Evolutionary conservation across 2,888 invertebrate species (phyloP), one percentile per base, ranked within the genome.

Genomic region (Hecatera dysodea): DNA sequence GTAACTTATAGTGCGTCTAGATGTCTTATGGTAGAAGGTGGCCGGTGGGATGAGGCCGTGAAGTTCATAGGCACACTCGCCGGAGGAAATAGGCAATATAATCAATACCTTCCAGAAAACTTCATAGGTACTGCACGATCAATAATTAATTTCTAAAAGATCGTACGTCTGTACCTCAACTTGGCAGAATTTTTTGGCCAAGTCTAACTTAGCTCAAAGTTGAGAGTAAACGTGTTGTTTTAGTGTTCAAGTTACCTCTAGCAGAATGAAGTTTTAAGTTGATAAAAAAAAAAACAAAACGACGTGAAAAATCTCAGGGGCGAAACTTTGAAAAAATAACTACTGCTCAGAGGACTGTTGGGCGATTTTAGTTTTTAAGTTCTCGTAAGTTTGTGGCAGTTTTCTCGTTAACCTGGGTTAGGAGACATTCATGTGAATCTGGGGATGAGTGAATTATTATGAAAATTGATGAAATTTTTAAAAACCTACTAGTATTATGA

Each of bases 201-300:
- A 67, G 59, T 42, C 33, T 70, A 84, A 88, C 80, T 87, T 83
- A 74, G 67, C 75, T 84, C 75, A 67, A 53, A 80, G 65, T 63
- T 73, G 57, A 67, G 78, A 81, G 85, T 86, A 87, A 87, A 85
- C 87, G 88, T 86, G 86, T 85, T 87, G 84, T 84, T 82, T 80
- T 72, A 80, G 71, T 81, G 78, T 70, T 84, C 81, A 83, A 86
- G 80, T 78, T 86, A 85, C 84, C 83, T 86, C 78, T 64, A 33
- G 77, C 61, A 69, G 72, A 81, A 82, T 65, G 62, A 73, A 79
- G 79, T 83, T 83, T 74, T 65, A 81, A 82, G 82, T 83, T 73
- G 75, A 73, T 75, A 80, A 76, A 82, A 72, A 46, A 72, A 83
- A 81, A 79, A 78, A 74, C n/a, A 66, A 65, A 60, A 61, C 27